A percentile compares a stretch with the other conserved stretches of the same genome.
phyloP scores from a whole-genome alignment of 2,113 vertebrate species.

The Pardalotus punctatus region DNA sequence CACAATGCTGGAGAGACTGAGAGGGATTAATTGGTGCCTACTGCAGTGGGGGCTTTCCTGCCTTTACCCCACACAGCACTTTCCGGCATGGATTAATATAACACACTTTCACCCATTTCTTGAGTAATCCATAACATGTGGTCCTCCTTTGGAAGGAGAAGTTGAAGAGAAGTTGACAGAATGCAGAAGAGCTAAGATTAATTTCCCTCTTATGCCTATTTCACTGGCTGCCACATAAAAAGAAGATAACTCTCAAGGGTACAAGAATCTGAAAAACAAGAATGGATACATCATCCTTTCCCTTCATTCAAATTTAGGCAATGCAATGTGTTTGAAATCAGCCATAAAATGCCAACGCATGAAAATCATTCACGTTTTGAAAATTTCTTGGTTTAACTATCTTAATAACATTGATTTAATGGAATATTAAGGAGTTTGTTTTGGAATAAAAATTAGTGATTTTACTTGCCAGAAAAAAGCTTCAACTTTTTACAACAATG shows the following conservation, averaged over 20 bases:
- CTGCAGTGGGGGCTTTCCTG: neutral
- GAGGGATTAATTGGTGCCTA: neutral
- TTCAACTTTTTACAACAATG: neutral
- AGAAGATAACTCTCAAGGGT: neutral
- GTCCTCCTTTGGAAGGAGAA: neutral
- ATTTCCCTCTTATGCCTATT: neutral
- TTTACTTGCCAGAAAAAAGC: neutral
- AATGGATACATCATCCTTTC: accelerated
- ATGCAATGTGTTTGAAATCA: neutral
- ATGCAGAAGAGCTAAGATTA: neutral
- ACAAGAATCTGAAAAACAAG: neutral
- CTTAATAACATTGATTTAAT: neutral
- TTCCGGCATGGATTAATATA: neutral
- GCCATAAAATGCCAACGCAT: neutral
- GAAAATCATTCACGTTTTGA: neutral
- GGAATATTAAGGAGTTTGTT: neutral
- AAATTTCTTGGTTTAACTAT: neutral
- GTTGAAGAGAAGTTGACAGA: neutral
- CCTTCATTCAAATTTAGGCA: neutral
- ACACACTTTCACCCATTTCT: neutral
- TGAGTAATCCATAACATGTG: neutral
- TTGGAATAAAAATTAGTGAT: neutral
- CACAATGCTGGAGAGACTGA: neutral
- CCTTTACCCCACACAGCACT: neutral
- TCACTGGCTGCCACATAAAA: neutral